phyloP scores from a whole-genome alignment of 2,113 vertebrate species.

The Syngnathus typhle region DNA sequence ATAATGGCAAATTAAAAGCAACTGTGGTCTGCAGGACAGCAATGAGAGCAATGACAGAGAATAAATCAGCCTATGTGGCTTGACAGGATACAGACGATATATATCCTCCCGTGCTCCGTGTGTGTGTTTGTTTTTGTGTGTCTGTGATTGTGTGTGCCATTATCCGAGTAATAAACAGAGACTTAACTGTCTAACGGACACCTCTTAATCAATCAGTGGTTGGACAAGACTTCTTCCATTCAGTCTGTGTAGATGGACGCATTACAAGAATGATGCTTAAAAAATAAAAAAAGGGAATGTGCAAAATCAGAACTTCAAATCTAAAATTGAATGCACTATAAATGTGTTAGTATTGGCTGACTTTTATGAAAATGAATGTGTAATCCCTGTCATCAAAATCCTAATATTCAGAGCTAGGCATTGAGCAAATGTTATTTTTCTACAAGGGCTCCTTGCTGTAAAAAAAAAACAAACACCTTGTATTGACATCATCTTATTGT shows the following conservation, averaged over 20 bases:
- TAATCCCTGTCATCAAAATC: neutral
- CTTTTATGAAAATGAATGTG: neutral
- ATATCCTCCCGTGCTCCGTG: constrained; percentile 11
- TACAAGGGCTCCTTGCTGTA: neutral
- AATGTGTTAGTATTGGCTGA: neutral
- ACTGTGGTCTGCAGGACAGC: constrained; percentile 47
- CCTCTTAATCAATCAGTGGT: neutral
- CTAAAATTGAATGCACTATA: neutral
- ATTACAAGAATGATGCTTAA: no score
- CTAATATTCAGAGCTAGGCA: neutral
- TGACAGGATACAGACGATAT: constrained; percentile 38
- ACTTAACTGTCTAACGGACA: neutral
- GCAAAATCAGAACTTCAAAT: no score
- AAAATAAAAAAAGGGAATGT: no score
- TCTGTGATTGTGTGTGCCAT: neutral
- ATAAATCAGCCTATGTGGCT: constrained; percentile 57
- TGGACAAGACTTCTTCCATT: neutral
- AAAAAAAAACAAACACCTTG: neutral
- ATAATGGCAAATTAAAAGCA: constrained; percentile 66
- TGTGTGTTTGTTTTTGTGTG: neutral
- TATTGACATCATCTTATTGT: neutral
- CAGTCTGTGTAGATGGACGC: no score
- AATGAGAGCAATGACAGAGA: constrained; percentile 32
- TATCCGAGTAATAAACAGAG: constrained; percentile 8
- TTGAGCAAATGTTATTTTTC: neutral